Conservation (phyloP, 2,888 invertebrate genomes). For the Coecobrya sp. region DNA sequence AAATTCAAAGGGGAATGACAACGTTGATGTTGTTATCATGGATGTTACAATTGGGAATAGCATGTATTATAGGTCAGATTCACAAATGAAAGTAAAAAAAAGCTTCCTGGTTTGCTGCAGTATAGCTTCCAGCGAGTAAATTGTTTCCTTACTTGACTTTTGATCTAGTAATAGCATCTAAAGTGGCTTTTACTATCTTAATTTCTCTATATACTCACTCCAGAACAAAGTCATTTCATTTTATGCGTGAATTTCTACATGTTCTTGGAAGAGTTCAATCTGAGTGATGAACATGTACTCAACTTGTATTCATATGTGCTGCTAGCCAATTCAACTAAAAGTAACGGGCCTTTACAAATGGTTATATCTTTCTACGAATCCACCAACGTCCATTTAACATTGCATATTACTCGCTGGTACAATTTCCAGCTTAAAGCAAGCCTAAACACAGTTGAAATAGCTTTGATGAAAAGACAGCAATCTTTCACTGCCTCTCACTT, state of each 20-base stretch:
- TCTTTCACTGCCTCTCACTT: background rate
- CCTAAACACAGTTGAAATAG: background rate
- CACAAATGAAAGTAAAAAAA: conserved; percentile 25
- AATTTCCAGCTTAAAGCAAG: background rate
- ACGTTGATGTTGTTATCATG: background rate
- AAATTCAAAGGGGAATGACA: background rate
- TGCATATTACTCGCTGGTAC: background rate
- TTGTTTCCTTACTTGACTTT: conserved; percentile 55
- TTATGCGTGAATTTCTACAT: background rate
- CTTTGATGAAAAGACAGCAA: conserved; percentile 38
- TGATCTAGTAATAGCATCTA: conserved; percentile 46
- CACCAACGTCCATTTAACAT: background rate
- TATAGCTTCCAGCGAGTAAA: conserved; percentile 19
- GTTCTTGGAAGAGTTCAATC: conserved; percentile 25
- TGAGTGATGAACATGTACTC: background rate
- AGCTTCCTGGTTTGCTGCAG: conserved; percentile 20
- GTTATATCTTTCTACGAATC: background rate
- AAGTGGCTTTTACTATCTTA: conserved; percentile 43
- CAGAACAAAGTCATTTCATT: background rate
- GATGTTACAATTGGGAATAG: conserved; percentile 12
- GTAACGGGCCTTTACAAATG: conserved; percentile 25
- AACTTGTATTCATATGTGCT: background rate
- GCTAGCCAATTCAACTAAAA: background rate
- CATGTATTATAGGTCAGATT: conserved; percentile 40
- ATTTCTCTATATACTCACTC: conserved; percentile 1